phyloP scores from a whole-genome alignment of 1,140 invertebrate species.

The Hycleus phaleratus region DNA sequence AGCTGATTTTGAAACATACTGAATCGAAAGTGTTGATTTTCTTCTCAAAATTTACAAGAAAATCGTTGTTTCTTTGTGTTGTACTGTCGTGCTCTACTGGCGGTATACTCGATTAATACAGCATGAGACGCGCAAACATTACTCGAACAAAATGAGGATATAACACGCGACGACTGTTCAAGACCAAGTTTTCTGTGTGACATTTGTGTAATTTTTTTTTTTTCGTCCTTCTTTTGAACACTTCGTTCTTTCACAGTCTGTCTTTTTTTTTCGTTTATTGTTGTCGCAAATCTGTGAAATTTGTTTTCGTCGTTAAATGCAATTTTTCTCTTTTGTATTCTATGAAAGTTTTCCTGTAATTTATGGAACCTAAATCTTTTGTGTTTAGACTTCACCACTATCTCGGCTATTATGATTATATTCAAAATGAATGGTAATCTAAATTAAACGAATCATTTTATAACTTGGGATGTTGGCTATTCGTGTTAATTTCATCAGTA shows the following conservation, averaged over 20 bases:
- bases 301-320: not conserved
- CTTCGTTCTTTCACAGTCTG: too few relatives aligned
- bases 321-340: too few relatives aligned
- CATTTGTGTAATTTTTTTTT: conserved; percentile 10
- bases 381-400: too few relatives aligned
- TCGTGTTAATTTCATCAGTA: too few relatives aligned
- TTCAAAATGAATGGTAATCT: too few relatives aligned
- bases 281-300: conserved; percentile 2
- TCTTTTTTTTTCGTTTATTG: not conserved
- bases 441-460: too few relatives aligned
- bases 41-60: conserved; percentile 10
- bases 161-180: conserved; percentile 6
- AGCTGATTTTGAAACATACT: not conserved
- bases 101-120: conserved; percentile 8
- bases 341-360: too few relatives aligned
- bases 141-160: conserved; percentile 10
- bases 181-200: not conserved
- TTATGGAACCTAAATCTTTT: too few relatives aligned
- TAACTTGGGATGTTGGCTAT: too few relatives aligned
- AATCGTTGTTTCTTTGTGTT: conserved; percentile 11
- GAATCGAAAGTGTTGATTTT: not conserved
- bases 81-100: conserved; percentile 1
- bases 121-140: conserved; percentile 13
- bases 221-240: not conserved
- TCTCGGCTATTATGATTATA: too few relatives aligned